Conservation (phyloP, 2,113 vertebrate genomes). For the Mandrillus leucophaeus region DNA sequence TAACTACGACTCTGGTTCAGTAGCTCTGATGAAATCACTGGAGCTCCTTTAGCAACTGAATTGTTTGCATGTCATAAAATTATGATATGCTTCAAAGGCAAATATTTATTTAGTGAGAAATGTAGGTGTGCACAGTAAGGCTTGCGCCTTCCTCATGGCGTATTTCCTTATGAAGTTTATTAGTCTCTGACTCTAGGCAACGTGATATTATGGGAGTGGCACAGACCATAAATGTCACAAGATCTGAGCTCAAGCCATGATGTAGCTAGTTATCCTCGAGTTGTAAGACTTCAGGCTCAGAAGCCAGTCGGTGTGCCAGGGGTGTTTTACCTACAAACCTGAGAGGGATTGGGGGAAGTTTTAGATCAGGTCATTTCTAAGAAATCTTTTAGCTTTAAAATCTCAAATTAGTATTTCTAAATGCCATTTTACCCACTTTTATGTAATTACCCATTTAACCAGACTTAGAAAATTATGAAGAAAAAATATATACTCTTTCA, state of each 20-base stretch:
- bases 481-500: background rate
- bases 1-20: background rate
- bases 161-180: slow-evolving; percentile 64
- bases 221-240: slow-evolving; percentile 18
- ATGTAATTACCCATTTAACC: background rate
- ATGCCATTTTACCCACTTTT: background rate
- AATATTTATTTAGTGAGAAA: slow-evolving; percentile 66
- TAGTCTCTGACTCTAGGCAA: background rate
- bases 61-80: slow-evolving; percentile 61
- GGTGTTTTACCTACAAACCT: background rate
- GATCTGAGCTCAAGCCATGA: background rate
- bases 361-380: background rate
- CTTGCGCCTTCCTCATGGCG: slow-evolving; percentile 16
- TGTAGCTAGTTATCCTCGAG: background rate
- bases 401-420: slow-evolving; percentile 6
- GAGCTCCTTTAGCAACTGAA: background rate
- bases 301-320: background rate
- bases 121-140: slow-evolving; percentile 20
- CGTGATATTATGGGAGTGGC: background rate
- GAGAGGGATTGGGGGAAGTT: background rate
- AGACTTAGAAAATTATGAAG: background rate
- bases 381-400: background rate
- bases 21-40: slow-evolving; percentile 22
- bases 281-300: background rate
- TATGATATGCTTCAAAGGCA: slow-evolving; percentile 44